Evolutionary conservation across 2,888 invertebrate genomes (phyloP).

Genomic region (Hesperia comma): DNA sequence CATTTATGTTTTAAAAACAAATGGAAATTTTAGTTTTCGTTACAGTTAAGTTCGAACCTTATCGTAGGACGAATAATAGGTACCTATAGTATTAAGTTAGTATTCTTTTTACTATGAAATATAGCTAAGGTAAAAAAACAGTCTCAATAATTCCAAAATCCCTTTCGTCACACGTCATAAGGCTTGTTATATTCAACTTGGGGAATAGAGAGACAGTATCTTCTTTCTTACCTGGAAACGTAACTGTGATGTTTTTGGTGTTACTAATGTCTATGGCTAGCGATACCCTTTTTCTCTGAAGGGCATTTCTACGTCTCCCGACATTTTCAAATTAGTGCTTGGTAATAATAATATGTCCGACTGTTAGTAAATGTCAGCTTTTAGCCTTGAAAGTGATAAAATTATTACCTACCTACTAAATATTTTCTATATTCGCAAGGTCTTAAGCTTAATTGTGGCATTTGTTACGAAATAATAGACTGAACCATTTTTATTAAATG

Average conservation of each 20-base stretch:
- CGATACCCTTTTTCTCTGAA: background rate
- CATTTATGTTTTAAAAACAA: background rate
- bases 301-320: background rate
- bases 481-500: no score
- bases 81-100: no score
- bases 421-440: conserved; percentile 6
- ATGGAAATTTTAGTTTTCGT: background rate
- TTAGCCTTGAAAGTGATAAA: conserved; percentile 8
- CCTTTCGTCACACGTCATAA: no score
- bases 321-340: conserved; percentile 17
- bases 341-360: background rate
- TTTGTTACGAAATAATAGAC: background rate
- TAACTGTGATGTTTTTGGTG: background rate
- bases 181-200: no score
- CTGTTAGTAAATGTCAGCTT: conserved; percentile 18
- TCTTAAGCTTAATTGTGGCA: background rate
- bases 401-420: background rate
- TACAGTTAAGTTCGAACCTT: no score
- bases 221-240: no score
- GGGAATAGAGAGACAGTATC: no score
- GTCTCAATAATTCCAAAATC: no score
- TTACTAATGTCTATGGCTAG: background rate
- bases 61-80: no score
- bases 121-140: no score
- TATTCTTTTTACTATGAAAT: no score